Evolutionary conservation across 2,888 invertebrate genomes (phyloP), one percentile per base, ranked within the genome.

Genomic region (Xestia xanthographa): DNA sequence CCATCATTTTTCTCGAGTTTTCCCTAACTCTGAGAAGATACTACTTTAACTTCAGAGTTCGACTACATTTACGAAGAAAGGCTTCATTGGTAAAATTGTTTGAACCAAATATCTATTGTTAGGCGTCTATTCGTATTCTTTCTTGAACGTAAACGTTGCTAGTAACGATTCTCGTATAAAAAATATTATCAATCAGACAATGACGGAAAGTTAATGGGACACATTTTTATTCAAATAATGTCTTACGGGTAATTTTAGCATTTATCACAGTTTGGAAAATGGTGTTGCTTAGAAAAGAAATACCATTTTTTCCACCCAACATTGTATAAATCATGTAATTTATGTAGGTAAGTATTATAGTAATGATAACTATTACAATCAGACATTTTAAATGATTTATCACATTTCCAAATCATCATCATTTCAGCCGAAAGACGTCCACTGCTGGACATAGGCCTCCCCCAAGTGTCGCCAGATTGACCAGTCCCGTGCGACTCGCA

Each of bases 21-120:
- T 34, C 11, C 6, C 26, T 43, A 77, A 66, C n/a, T 22, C 38
- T 29, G 26, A 41, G 48, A 38, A 12, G 12, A 22, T 63, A 56
- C 9, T 43, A 43, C 20, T 41, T 66, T 38, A 50, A n/a, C 20
- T 26, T 20, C 45, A 63, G 12, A 74, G 75, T 71, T 62, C 48
- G n/a, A 76, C 48, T 66, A 72, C 58, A 67, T 34, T 22, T 66
- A 63, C 26, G 20, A 62, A 43, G 34, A 53, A 72, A 74, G 41
- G 43, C 45, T 71, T 66, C 68, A 69, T 71, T 83, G 70, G 71
- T 58, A 2, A 70, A 74, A 79, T 65, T 60, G 48, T 69, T 29
- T 82, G 60, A 71, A 68, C 38, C 71, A 69, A 60, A 14, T 34
- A 26, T 63, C 50, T 53, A 58, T 80, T 85, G 75, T 75, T 29